phyloP scores from a whole-genome alignment of 2,888 invertebrate genomes.

The Sinohyriopsis cumingii region DNA sequence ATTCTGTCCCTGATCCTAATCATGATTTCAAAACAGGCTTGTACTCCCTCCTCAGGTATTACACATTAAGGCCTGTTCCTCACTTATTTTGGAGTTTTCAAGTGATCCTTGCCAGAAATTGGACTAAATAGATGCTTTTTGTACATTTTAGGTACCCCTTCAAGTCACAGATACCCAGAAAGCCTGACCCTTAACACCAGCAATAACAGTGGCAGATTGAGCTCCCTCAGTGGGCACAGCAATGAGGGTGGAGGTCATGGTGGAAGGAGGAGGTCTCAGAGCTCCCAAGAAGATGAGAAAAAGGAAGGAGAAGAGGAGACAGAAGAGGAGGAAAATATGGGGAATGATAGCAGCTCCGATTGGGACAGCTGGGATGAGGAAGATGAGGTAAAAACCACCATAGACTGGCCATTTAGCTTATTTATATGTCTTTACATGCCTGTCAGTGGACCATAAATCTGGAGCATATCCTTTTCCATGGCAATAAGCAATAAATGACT shows the following conservation, averaged over 20 bases:
- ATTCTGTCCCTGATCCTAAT: no score
- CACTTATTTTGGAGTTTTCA: no score
- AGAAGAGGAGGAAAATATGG: constrained; percentile 21
- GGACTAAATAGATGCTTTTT: no score
- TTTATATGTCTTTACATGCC: not conserved
- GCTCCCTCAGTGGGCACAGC: constrained; percentile 43
- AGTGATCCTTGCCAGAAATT: no score
- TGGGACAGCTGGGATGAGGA: constrained; percentile 67
- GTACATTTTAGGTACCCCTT: constrained; percentile 23
- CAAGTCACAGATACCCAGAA: constrained; percentile 43
- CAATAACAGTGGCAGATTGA: constrained; percentile 51
- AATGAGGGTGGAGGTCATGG: constrained; percentile 14
- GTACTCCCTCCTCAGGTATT: no score
- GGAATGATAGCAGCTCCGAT: constrained; percentile 44
- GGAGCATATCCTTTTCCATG: no score
- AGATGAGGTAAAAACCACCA: constrained; percentile 40
- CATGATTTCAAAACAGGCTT: no score
- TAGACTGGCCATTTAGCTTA: not conserved
- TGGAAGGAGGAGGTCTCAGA: constrained; percentile 1
- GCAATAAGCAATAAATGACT: no score
- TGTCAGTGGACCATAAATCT: not conserved
- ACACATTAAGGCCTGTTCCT: no score
- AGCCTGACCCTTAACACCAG: constrained; percentile 53
- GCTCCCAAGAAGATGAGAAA: not conserved
- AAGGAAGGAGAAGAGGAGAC: constrained; percentile 6